Percentiles rank a stretch among this genome's conserved stretches.
phyloP scores from a whole-genome alignment of 2,797 vertebrate species.

The Lerista edwardsae region DNA sequence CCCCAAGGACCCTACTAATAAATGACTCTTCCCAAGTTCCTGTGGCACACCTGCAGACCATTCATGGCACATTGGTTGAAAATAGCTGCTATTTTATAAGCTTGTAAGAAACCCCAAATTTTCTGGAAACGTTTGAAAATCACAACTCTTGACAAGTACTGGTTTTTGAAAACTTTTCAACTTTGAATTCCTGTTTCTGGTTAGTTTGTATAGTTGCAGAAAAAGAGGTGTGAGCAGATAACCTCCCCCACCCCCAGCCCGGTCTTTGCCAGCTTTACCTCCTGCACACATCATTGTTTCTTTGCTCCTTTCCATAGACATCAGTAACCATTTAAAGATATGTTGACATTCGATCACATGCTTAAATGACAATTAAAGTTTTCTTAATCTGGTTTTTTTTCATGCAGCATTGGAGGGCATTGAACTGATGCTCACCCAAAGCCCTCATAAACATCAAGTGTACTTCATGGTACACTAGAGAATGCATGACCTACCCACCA shows the following conservation, averaged over 20 bases:
- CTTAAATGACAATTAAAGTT: neutral
- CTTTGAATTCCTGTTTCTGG: neutral
- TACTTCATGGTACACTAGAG: neutral
- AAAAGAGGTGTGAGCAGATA: too few relatives aligned
- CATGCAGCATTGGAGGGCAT: too few relatives aligned
- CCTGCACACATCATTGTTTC: neutral
- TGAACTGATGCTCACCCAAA: neutral
- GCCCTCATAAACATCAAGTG: too few relatives aligned
- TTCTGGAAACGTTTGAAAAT: neutral
- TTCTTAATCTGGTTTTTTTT: neutral
- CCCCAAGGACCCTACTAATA: too few relatives aligned
- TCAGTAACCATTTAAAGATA: neutral
- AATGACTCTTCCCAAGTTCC: too few relatives aligned
- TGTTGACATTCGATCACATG: neutral
- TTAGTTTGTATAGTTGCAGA: neutral
- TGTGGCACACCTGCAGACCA: too few relatives aligned
- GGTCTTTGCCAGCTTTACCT: neutral
- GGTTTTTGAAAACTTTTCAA: neutral
- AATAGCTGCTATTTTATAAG: too few relatives aligned
- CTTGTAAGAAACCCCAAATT: neutral
- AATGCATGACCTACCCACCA: too few relatives aligned
- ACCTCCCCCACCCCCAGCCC: neutral
- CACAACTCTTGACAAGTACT: neutral
- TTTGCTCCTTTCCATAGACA: neutral
- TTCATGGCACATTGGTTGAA: too few relatives aligned